Evolutionary conservation across 1,140 invertebrate genomes (phyloP), one percentile per base, ranked within the genome.

Genomic region (Brachionus sp.): DNA sequence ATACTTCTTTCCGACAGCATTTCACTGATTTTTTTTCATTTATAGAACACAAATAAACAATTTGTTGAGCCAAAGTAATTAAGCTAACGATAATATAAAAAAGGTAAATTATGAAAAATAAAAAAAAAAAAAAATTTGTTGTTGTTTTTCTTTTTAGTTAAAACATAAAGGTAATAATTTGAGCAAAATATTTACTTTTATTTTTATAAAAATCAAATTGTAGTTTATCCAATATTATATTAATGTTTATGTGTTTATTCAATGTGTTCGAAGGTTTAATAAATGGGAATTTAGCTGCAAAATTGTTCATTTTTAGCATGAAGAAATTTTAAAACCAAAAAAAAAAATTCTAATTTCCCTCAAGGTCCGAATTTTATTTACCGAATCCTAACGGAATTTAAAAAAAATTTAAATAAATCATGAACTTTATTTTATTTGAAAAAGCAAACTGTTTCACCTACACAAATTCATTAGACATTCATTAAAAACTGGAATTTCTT

Each of bases 61-160:
- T 66, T 66, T 66, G 64, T 16, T 66, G 25, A 35, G 25, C 33
- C 13, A 33, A 33, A 33, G 9, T 37, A 66, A 33, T 66, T 66
- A 66, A 37, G 10, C 25, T 37, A 29, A 33, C 25, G 13, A 35
- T 66, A 33, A 33, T 29, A 33, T n/a, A 29, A 3, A 29, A 66
- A 66, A 66, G 64, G 64, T 66, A 66, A 66, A 66, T 33, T 66
- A 33, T 33, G 33, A 6, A 66, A 66, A 66, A 66, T 6, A 66
- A 5, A 57, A 12, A 12, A 33, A 9, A 16, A 6, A 13, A 53
- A 19, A 57, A 19, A 57, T 57, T 57, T 57, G 50, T 19, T 19
- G 19, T 57, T 19, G 29, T 57, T 57, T 57, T 57, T 57, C 9
- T 57, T 57, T 19, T 57, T 57, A 57, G 7, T 57, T 19, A 57